phyloP scores from a whole-genome alignment of 2,888 invertebrate genomes.

The Ormyrus labotus region DNA sequence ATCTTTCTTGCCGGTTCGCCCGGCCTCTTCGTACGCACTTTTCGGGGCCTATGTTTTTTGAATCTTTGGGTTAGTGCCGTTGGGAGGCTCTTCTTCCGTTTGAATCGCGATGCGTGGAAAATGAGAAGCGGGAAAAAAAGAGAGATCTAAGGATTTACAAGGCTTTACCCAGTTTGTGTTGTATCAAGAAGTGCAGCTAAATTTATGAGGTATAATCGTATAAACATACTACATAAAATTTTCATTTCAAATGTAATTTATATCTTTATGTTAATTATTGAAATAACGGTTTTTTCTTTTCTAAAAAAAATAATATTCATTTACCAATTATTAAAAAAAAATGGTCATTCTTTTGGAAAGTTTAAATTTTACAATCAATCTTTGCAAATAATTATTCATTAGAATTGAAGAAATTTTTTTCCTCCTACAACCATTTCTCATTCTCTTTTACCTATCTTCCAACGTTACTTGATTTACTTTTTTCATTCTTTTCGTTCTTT shows the following conservation, averaged over 20 bases:
- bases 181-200: too few relatives aligned
- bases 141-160: too few relatives aligned
- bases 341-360: background rate
- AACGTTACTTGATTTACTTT: constrained; percentile 26
- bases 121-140: too few relatives aligned
- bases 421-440: constrained; percentile 17
- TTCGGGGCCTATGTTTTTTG: background rate
- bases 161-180: too few relatives aligned
- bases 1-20: background rate
- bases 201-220: too few relatives aligned
- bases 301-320: background rate
- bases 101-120: too few relatives aligned
- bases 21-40: too few relatives aligned
- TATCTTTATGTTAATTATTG: too few relatives aligned
- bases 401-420: constrained; percentile 34
- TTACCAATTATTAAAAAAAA: background rate
- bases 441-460: constrained; percentile 24
- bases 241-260: too few relatives aligned
- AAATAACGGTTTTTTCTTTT: background rate
- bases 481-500: constrained; percentile 32
- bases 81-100: too few relatives aligned
- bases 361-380: background rate
- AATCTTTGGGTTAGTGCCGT: too few relatives aligned
- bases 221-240: too few relatives aligned
- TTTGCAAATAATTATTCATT: constrained; percentile 17